Conservation (phyloP, 2,113 vertebrate genomes). For the Mormoops blainvillei region DNA sequence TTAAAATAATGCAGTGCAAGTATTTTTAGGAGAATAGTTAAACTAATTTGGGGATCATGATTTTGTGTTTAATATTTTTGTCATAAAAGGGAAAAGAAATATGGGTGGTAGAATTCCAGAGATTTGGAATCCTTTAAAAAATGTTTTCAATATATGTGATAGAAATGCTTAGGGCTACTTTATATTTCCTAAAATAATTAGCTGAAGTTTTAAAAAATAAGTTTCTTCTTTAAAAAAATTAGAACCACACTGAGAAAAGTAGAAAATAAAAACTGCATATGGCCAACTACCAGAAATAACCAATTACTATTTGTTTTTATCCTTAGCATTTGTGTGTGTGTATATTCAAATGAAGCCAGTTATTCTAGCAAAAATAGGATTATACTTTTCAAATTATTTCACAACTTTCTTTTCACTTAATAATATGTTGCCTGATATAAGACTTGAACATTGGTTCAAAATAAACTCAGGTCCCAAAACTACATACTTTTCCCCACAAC, state of each 20-base stretch:
- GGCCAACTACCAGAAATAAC: background rate
- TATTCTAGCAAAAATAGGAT: background rate
- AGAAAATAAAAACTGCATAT: background rate
- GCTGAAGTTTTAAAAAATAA: background rate
- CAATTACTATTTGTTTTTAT: background rate
- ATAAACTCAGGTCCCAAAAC: background rate
- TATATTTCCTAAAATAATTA: constrained; percentile 8
- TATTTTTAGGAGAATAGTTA: background rate
- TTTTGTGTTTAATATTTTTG: constrained; percentile 11
- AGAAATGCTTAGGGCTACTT: background rate
- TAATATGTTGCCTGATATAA: background rate
- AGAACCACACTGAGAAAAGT: background rate
- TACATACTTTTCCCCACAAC: background rate
- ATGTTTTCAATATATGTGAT: background rate
- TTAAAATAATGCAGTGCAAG: background rate
- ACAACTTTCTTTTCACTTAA: background rate
- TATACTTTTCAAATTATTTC: background rate
- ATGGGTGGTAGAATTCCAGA: background rate
- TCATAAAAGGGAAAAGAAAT: constrained; percentile 10
- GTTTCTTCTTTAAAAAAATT: background rate
- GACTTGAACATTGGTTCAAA: background rate
- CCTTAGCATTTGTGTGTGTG: background rate
- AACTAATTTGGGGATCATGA: background rate
- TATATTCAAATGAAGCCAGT: background rate
- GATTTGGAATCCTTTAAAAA: background rate